Evolutionary conservation across 2,888 invertebrate genomes (phyloP), one percentile per base, ranked within the genome.

Genomic region (Caenorhabditis zanzibari): DNA sequence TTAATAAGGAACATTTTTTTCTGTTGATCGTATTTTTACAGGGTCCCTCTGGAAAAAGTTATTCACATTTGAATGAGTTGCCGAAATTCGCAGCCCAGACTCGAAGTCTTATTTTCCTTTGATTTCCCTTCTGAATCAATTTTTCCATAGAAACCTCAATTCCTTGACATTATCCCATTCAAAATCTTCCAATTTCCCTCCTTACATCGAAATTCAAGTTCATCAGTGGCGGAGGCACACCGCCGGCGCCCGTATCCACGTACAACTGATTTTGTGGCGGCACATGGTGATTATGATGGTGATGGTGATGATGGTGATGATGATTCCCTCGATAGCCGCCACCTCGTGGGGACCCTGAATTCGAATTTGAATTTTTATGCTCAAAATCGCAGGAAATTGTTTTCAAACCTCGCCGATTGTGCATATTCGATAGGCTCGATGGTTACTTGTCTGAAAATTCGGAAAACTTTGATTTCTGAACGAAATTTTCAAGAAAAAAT

Each of bases 221-320:
- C 44, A 12, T 44, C 44, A n/a, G 12, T 10, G 49, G 49, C 16
- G 19, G 49, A 0, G 26, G 44, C 5, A 14, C 44, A 16, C 44
- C 26, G 4, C n/a, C 19, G 19, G 52, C 5, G 7, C 54, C 54
- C 54, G 54, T 24, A 14, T 54, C 54, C 24, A 54, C 54, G 54
- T 54, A 54, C 54, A 54, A 22, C 54, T 22, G 54, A 26, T 54
- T 54, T 26, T 24, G 54, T 4, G 52, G 52, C 52, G 52, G 5
- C 9, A 22, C 52, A n/a, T n/a, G n/a, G n/a, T n/a, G n/a, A n/a
- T 54, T 2, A 19, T 52, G 24, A n/a, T n/a, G n/a, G n/a, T n/a
- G n/a, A n/a, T n/a, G n/a, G n/a, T n/a, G n/a, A n/a, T n/a, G n/a
- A n/a, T n/a, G n/a, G n/a, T n/a, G 52, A 1, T 19, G 52, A 19